A percentile compares a stretch with the other conserved stretches of the same genome.
Conservation (phyloP, 2,797 vertebrate genomes). For the Darevskia nairensis region DNA sequence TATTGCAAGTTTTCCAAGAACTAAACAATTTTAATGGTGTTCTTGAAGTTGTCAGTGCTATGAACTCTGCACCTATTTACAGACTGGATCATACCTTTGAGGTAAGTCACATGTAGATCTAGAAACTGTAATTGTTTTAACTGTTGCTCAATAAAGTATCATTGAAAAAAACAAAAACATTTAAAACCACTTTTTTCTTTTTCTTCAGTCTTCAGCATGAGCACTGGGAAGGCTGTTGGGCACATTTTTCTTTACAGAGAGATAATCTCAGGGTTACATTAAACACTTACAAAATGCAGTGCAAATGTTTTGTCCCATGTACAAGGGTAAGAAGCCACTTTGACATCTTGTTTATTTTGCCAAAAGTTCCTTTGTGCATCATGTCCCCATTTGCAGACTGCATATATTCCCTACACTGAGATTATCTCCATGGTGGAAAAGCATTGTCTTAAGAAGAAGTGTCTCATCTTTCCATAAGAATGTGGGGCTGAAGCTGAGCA, state of each 20-base stretch:
- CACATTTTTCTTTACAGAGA: neutral
- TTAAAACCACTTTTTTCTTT: neutral
- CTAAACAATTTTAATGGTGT: conserved; percentile 98
- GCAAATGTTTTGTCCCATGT: neutral
- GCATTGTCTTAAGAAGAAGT: neutral
- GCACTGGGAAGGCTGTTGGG: neutral
- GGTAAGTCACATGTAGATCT: conserved; percentile 76
- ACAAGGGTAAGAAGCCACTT: neutral
- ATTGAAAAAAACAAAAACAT: neutral
- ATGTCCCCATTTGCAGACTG: neutral
- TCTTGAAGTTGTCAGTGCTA: conserved; percentile 96
- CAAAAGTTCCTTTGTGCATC: neutral
- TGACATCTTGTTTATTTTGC: neutral
- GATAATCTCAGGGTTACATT: neutral
- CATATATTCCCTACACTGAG: neutral
- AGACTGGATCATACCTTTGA: conserved; percentile 97
- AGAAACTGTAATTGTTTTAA: conserved; percentile 6
- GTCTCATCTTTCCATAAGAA: neutral
- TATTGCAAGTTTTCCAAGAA: conserved; percentile 98
- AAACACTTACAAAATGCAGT: neutral
- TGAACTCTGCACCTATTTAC: conserved; percentile 98
- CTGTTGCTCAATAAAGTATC: neutral
- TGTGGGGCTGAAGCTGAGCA: neutral
- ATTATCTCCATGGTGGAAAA: neutral
- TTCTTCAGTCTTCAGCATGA: neutral